These are phyloP conservation scores for Pemphredon lugubris DNA, from an alignment of 2,888 invertebrate genomes.

Conservation along the genomic window DNA sequence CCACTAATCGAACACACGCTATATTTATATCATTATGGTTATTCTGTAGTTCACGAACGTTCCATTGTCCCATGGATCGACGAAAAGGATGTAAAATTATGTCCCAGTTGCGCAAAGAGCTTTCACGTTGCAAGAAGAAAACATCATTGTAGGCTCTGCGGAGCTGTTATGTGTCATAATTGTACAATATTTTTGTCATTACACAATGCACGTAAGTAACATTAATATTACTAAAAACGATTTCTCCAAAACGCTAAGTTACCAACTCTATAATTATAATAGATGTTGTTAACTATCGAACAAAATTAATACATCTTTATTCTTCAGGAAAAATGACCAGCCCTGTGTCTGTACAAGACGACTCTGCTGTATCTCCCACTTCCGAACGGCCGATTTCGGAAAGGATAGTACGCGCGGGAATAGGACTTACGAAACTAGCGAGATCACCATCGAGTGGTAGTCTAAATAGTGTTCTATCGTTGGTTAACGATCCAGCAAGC, in stretches of 20 bases:
- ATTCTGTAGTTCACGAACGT: conserved; percentile 82
- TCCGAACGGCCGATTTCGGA: conserved; percentile 71
- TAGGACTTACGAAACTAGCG: conserved; percentile 76
- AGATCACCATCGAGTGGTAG: conserved; percentile 82
- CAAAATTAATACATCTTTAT: not conserved
- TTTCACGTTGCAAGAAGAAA: conserved; percentile 94
- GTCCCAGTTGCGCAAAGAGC: conserved; percentile 94
- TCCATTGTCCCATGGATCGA: conserved; percentile 94
- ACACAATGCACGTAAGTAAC: conserved; percentile 87
- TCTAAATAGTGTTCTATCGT: conserved; percentile 79
- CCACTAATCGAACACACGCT: too few relatives aligned
- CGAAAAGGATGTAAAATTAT: conserved; percentile 93
- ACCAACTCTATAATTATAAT: not conserved
- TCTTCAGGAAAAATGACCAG: conserved; percentile 83
- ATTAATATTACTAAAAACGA: not conserved
- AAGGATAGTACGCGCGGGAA: conserved; percentile 73
- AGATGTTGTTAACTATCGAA: conserved; percentile 11
- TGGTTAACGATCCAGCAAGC: conserved; percentile 74
- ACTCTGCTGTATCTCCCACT: conserved; percentile 73
- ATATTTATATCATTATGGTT: not conserved
- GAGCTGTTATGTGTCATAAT: conserved; percentile 95
- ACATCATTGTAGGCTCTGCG: conserved; percentile 98
- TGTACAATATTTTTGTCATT: conserved; percentile 94
- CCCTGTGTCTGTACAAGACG: conserved; percentile 80
- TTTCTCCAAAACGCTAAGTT: not conserved